These are phyloP conservation scores for Ceratotherium simum DNA, from an alignment of 2,113 vertebrate genomes.

Conservation along the genomic window DNA sequence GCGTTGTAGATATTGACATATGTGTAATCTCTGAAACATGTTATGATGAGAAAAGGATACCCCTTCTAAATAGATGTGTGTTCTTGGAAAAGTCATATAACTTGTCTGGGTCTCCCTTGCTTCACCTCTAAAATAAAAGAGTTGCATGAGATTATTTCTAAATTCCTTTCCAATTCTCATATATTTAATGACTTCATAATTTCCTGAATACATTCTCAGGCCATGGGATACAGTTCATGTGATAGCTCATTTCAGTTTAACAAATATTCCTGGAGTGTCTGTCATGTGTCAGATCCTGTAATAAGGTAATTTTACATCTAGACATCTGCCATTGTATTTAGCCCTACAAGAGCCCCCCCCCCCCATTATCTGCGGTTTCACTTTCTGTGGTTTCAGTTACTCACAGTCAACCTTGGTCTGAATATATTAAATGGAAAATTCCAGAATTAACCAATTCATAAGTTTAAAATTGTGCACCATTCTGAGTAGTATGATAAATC, in stretches of 20 bases:
- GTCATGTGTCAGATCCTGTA: no score
- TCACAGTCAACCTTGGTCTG: no score
- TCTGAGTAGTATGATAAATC: no score
- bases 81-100: background rate
- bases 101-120: background rate
- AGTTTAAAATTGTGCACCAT: no score
- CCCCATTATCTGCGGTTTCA: no score
- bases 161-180: background rate
- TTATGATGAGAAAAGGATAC: background rate
- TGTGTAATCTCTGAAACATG: background rate
- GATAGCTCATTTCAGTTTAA: background rate
- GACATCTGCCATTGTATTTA: background rate
- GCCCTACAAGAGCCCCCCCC: no score
- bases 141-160: background rate
- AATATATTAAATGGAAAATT: no score
- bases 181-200: slow-evolving; percentile 8
- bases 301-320: background rate
- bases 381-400: no score
- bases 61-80: background rate
- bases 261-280: background rate
- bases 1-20: background rate
- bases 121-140: background rate
- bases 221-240: background rate
- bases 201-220: background rate
- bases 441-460: no score